Base-by-base conservation (phyloP, 2,797 vertebrate species). In the Cynodonichthys magdalenae region DNA sequence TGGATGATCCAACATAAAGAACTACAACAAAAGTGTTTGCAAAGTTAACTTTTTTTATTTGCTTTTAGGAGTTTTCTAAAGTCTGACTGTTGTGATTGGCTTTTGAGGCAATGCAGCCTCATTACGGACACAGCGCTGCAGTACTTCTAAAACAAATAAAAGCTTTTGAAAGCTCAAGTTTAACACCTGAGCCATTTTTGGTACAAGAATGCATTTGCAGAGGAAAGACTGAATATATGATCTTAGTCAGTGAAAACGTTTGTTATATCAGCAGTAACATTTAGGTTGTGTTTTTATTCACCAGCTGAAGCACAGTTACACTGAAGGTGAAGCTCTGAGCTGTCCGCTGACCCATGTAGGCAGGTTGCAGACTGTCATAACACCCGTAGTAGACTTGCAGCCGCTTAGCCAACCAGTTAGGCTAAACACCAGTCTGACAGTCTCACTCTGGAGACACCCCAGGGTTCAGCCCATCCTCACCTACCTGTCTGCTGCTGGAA, bases 401-500 rank as follows among this genome's bases (percentile, higher is more conserved):
- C 67, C 19, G 62, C 57, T 73, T 73, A 82, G 71, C 66, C 69
- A 15, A 3, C 36, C 55, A 57, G 77, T 78, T 72, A 67, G 62
- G 73, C 71, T 69, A 69, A 81, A 66, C 71, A 78, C 36, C 68
- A 52, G 54, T 45, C 69, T 82, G 82, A 81, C 87, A 83, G 74
- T 66, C 62, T 66, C 61, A 1, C 20, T 74, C 72, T 54, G 41
- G 69, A 65, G 66, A 69, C 73, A 75, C 69, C 62, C 81, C 75
- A 11, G 65, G 72, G 83, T 83, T 86, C 81, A 82, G 56, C 29
- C 44, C 74, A 18, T 47, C 4, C 24, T 47, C 77, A 61, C 54
- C 76, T 79, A 79, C 69, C 83, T 85, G 86, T 77, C 79, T 81
- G 77, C 79, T 69, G 0, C 63, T 58, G 79, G 76, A 82, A 84